Base-by-base conservation (phyloP, 1,140 invertebrate species). In the Argopecten irradians region DNA sequence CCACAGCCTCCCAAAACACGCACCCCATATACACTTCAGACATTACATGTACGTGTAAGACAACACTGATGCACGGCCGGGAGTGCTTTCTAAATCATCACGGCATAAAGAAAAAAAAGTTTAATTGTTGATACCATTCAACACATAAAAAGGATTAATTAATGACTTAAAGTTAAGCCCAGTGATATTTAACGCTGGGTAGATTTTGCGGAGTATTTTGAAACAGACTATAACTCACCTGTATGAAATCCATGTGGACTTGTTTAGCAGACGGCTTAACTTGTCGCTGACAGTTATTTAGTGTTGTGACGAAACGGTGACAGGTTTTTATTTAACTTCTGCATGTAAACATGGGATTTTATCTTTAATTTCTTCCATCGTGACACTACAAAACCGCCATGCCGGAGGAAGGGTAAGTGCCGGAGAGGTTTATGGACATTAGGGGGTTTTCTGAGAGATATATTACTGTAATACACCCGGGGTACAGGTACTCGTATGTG, bases 271-370 rank as follows among this genome's bases (percentile, higher is more conserved):
- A 71, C 55, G n/a, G 55, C 55, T n/a, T n/a, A n/a, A n/a, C n/a
- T 71, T 71, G 55, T 46, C 43, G 22, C 13, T 71, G 55, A 71
- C 55, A 71, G 22, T 71, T n/a, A n/a, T n/a, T 28, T 5, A 11
- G 55, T 71, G 1, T 16, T 28, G 7, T 3, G 43, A 5, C 22
- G 1, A n/a, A 71, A 71, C n/a, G n/a, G 55, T 71, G 55, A 71
- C 55, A 71, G 55, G 5, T 39, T 39, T n/a, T n/a, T n/a, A n/a
- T n/a, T n/a, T 11, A 71, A 71, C 55, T 71, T 16, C 55, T 71
- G 22, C 1, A 71, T 71, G 55, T 71, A 71, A 71, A 71, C 55
- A 71, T 71, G 55, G 55, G n/a, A 71, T 71, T 71, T 71, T 71
- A 71, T 16, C 55, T 71, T 28, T 71, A 71, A 71, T 71, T 3